phyloP scores from a whole-genome alignment of 2,888 invertebrate species.

The Epirrhoe tristata region DNA sequence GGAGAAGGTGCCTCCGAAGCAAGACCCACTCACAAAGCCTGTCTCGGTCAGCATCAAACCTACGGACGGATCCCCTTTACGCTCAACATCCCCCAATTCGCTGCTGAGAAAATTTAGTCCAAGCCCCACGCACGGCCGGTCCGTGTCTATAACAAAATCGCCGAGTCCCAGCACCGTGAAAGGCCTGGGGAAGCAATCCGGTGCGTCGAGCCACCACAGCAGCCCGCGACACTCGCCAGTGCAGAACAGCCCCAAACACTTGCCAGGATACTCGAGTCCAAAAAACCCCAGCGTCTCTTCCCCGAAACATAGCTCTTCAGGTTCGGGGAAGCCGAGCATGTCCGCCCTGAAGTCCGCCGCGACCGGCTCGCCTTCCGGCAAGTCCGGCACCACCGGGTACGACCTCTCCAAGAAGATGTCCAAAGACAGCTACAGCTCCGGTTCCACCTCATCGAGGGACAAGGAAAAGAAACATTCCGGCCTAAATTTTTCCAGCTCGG shows the following conservation, averaged over 20 bases:
- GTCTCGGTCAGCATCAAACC: conserved; percentile 91
- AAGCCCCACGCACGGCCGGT: conserved; percentile 89
- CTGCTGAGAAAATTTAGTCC: conserved; percentile 89
- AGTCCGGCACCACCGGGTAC: conserved; percentile 83
- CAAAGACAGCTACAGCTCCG: conserved; percentile 76
- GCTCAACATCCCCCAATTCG: conserved; percentile 88
- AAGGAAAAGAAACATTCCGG: conserved; percentile 85
- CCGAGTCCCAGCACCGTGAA: conserved; percentile 79
- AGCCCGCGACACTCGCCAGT: conserved; percentile 92
- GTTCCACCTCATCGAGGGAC: conserved; percentile 79
- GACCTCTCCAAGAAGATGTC: conserved; percentile 84
- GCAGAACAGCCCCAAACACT: conserved; percentile 91
- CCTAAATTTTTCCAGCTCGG: conserved; percentile 81
- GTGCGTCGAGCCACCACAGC: conserved; percentile 84
- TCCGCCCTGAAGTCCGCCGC: conserved; percentile 93
- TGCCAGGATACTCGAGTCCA: conserved; percentile 89
- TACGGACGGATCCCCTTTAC: conserved; percentile 86
- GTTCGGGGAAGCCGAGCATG: conserved; percentile 95
- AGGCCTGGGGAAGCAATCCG: conserved; percentile 76
- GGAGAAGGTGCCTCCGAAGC: conserved; percentile 91
- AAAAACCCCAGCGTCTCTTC: conserved; percentile 92
- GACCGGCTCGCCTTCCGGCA: conserved; percentile 88
- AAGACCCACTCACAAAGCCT: conserved; percentile 89
- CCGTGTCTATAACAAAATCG: conserved; percentile 87
- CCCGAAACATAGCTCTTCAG: conserved; percentile 90